Percentiles rank a stretch among this genome's conserved stretches.
These are phyloP conservation scores for Cydia strobilella DNA, from an alignment of 1,140 invertebrate species.

Conservation along the genomic window DNA sequence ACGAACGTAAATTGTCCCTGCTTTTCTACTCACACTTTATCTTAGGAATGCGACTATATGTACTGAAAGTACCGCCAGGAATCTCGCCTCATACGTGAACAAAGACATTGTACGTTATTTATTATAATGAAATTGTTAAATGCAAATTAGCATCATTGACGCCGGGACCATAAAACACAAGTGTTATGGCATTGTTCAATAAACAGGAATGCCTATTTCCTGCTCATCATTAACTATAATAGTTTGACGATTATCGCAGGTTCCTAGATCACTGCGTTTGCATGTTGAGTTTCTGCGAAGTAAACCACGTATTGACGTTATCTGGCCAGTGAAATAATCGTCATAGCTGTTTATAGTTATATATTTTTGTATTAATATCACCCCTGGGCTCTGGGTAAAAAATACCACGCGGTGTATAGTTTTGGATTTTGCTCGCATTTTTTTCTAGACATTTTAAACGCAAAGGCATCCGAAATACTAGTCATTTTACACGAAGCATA, in stretches of 20 bases:
- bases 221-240: constrained; percentile 61
- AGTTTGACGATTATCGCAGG: constrained; percentile 46
- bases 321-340: neutral
- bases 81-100: neutral
- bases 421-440: too few species aligned
- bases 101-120: constrained; percentile 33
- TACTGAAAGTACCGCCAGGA: neutral
- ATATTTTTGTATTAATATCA: neutral
- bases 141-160: constrained; percentile 49
- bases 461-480: too few species aligned
- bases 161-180: constrained; percentile 58
- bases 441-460: too few species aligned
- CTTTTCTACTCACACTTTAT: constrained; percentile 16
- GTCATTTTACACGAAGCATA: too few species aligned
- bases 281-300: constrained; percentile 16
- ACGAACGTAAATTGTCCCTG: neutral
- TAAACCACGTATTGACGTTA: neutral
- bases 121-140: constrained; percentile 46
- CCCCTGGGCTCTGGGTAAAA: too few species aligned
- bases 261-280: constrained; percentile 30
- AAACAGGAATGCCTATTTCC: constrained; percentile 62
- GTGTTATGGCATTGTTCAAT: constrained; percentile 58
- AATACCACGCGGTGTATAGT: too few species aligned
- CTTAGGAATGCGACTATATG: neutral
- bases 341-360: neutral